Percentiles rank a stretch among this genome's conserved stretches.
These are phyloP conservation scores for Trichogramma evanescens DNA, from an alignment of 2,888 invertebrate genomes.

Conservation along the genomic window DNA sequence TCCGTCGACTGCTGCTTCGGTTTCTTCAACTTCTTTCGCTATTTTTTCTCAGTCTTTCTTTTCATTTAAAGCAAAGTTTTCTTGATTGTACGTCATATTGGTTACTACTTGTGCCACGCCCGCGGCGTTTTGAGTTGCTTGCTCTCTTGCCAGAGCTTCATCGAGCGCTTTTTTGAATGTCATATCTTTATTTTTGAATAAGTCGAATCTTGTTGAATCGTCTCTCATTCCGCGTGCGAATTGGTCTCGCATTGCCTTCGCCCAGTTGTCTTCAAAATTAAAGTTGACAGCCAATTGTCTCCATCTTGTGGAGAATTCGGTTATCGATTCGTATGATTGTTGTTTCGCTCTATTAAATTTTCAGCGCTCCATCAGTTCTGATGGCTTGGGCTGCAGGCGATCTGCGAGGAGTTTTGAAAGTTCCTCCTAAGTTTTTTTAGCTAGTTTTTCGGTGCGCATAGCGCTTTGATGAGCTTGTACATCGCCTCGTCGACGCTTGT, in stretches of 20 bases:
- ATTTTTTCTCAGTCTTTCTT: too few species aligned
- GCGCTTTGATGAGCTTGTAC: conserved; percentile 12
- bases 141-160: conserved; percentile 6
- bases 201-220: conserved; percentile 10
- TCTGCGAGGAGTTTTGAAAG: too few species aligned
- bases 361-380: conserved; percentile 11
- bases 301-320: conserved; percentile 8
- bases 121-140: conserved; percentile 6
- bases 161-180: conserved; percentile 11
- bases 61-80: too few species aligned
- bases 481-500: conserved; percentile 19
- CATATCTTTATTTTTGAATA: conserved; percentile 7
- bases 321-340: conserved; percentile 7
- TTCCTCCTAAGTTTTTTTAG: too few species aligned
- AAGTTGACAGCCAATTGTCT: conserved; percentile 8
- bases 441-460: too few species aligned
- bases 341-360: conserved; percentile 14
- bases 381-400: too few species aligned
- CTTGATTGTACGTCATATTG: too few species aligned
- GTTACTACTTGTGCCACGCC: too few species aligned
- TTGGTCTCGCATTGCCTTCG: conserved; percentile 7
- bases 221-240: conserved; percentile 12
- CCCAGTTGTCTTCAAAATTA: conserved; percentile 5
- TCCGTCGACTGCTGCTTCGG: conserved; percentile 1
- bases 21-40: too few species aligned